Evolutionary conservation across 2,113 vertebrate species (phyloP).

Genomic region (Apteryx owenii): DNA sequence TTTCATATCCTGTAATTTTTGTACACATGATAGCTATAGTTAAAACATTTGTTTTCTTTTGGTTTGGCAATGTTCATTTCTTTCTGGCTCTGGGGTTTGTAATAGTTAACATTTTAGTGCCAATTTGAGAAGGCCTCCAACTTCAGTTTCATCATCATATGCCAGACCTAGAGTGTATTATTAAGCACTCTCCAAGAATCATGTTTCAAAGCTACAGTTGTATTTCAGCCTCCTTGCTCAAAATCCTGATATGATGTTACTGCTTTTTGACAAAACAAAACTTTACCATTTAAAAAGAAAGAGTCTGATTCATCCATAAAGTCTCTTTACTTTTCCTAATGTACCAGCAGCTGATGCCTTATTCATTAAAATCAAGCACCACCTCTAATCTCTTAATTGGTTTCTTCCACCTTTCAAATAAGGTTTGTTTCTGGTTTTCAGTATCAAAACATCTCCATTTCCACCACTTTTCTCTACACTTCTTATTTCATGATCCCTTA

Average conservation of each 20-base stretch:
- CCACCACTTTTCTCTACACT: background rate
- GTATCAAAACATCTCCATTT: background rate
- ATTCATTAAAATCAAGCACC: background rate
- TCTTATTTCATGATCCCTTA: background rate
- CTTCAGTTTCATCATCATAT: background rate
- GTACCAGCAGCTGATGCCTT: background rate
- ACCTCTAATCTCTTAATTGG: background rate
- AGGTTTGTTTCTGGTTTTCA: background rate
- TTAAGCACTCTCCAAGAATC: constrained; percentile 22
- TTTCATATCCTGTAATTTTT: constrained; percentile 62
- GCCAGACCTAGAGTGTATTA: background rate
- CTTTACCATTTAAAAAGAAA: background rate
- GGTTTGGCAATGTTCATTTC: constrained; percentile 24
- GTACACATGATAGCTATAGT: constrained; percentile 23
- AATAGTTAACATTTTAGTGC: constrained; percentile 29
- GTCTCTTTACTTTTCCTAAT: background rate
- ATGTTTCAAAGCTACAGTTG: constrained; percentile 37
- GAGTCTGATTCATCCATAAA: background rate
- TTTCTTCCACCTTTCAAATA: background rate
- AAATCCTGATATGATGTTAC: background rate
- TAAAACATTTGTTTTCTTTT: constrained; percentile 45
- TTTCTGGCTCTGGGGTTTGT: constrained; percentile 15
- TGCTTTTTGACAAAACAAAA: constrained; percentile 11
- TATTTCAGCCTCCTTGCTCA: background rate
- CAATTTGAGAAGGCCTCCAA: background rate